Base-by-base conservation (phyloP, 35 echinoderm and acorn worm genomes). In the Apostichopus californicus region DNA sequence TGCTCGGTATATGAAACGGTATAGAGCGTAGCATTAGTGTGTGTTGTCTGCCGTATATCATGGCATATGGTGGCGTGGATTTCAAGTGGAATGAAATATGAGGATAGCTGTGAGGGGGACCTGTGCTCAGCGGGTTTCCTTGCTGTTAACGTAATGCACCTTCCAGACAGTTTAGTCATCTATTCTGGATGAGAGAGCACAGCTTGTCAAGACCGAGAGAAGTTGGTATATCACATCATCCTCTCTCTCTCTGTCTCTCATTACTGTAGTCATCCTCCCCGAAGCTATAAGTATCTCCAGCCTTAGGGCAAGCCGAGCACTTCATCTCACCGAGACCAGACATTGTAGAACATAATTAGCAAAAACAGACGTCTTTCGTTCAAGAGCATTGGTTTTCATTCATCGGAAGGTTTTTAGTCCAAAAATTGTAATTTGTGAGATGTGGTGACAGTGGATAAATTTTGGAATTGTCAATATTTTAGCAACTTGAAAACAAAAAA, bases 81-180 rank as follows among this genome's bases (percentile, higher is more conserved):
- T 68, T 68, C 64, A 68, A 68, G 64, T 18, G 64, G 64, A 68
- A 68, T 68, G 64, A 68, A 68, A 68, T 68, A 68, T 68, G 64
- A 68, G 64, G 64, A 46, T 46, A 46, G 34, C 34, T 46, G 34
- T 68, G 11, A 18, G 64, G 11, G 10, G 64, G 64, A 68, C 18
- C 64, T 18, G 11, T 68, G 64, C 64, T 68, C 11, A 68, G 64
- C 11, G 64, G 11, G 55, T 25, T 14, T 18, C 14, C 18, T 83
- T 46, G 80, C 80, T 83, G 34, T 83, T 83, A 83, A 56, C 80
- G 55, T 55, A 83, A 83, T 83, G 53, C 14, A 53, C 55, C 46
- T 56, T 10, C 53, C 80, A 83, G 80, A 83, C 80, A 56, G 46
- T 83, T 83, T 46, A 55, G 80, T 83, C 24, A 83, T 83, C 34